Base-by-base conservation (phyloP, 2,888 invertebrate genomes). In the Glaucopsyche alexis region DNA sequence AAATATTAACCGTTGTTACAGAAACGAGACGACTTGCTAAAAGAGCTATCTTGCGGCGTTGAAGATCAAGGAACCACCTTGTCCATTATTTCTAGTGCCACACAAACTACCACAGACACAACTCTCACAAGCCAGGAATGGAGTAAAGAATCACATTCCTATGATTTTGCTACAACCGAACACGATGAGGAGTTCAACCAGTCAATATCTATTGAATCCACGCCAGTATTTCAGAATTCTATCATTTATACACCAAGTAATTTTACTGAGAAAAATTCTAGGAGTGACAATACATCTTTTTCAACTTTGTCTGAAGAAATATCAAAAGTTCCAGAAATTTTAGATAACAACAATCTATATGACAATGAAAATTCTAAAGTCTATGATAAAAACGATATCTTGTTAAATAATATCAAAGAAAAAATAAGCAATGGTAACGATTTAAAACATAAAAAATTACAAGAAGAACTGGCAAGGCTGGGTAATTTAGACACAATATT, bases 21-120 rank as follows among this genome's bases (percentile, higher is more conserved):
- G 95, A 94, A 95, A 88, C 94, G 94, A 1, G 94, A 94, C 81
- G 94, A 94, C 71, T 90, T 95, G 77, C 86, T 95, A 60, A 91
- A 88, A 79, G 94, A 94, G 76, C 85, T 95, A 40, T 94, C 94
- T 1, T 95, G 95, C 81, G 85, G 87, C 13, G 94, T 94, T 75
- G 90, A 92, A 75, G 90, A 93, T 73, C 93, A 93, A 70, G 79
- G 82, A 47, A 85, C 88, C 55, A 90, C 84, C 70, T 77, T 85
- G 71, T 71, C 80, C 11, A 80, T 76, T 74, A 82, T 86, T 70
- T 81, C 83, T 29, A 81, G 80, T 52, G 81, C 80, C 11, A 81
- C 82, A 6, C 84, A 83, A 29, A 77, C 79, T 14, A 81, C 84
- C 40, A 82, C 84, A 40, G 90, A 88, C 71, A 76, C 77, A 9